A percentile compares a stretch with the other conserved stretches of the same genome.
These are phyloP conservation scores for Dicrostonyx torquatus DNA, from an alignment of 2,797 vertebrate genomes.

Conservation along the genomic window DNA sequence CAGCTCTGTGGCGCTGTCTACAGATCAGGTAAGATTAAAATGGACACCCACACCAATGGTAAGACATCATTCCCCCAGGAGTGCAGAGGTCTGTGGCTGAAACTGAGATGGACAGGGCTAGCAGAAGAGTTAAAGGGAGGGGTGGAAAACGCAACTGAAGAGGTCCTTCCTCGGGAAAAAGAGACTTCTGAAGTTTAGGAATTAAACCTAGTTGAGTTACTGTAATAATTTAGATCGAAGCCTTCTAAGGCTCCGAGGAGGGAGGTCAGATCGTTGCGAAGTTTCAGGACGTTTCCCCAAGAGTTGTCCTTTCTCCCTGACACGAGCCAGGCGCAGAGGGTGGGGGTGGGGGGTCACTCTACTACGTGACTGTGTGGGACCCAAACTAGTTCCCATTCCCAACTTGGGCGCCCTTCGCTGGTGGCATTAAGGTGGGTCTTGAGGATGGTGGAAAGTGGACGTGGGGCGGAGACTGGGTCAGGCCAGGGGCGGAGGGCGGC, in stretches of 20 bases:
- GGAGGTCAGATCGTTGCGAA: rapidly evolving
- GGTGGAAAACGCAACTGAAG: not conserved
- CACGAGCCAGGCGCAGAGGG: not conserved
- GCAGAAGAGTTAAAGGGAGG: not conserved
- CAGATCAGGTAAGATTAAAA: not conserved
- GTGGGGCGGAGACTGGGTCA: not conserved
- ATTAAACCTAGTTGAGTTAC: not conserved
- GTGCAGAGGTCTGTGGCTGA: not conserved
- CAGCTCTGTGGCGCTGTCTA: not conserved
- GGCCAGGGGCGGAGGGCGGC: not conserved
- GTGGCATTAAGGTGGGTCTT: rapidly evolving
- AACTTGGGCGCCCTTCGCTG: not conserved
- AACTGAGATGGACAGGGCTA: too few relatives aligned
- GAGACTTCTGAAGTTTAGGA: not conserved
- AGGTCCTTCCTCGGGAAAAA: not conserved
- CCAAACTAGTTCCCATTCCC: not conserved
- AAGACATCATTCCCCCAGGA: not conserved
- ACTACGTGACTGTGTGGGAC: not conserved
- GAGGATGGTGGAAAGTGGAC: not conserved
- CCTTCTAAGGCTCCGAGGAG: not conserved
- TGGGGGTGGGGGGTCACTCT: too few relatives aligned
- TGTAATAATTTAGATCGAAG: not conserved
- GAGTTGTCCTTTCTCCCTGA: not conserved
- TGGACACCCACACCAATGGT: not conserved
- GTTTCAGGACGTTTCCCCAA: not conserved